Base-by-base conservation (phyloP, 64 coral and sea anemone genomes). In the Platygyra sinensis region DNA sequence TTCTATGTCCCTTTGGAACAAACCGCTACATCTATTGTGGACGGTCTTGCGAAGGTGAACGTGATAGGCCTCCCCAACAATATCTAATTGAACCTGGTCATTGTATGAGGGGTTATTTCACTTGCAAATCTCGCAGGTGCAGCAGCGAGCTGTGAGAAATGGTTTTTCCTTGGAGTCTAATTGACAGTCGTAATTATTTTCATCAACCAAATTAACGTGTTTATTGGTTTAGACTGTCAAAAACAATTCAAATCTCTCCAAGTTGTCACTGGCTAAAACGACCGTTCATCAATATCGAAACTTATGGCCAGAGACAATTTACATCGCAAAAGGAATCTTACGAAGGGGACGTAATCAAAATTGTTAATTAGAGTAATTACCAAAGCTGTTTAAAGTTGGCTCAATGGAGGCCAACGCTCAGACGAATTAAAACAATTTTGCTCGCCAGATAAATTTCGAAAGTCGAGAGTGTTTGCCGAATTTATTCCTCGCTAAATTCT, bases 161-260 rank as follows among this genome's bases (percentile, higher is more conserved):
- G 82, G 89, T 75, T 94, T 85, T 87, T 87, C 82, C 75, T 77
- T 76, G 82, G 72, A 76, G 93, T 51, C 81, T 94, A 91, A 94
- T 90, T 94, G 93, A 94, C 93, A 94, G 60, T 33, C 83, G 27
- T 91, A 94, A 94, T 94, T 81, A 94, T 94, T 94, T 91, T 83
- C 80, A 94, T 90, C 93, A 86, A 94, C 50, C 67, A 91, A 91
- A 94, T 94, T 90, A 94, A 91, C 76, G 93, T 94, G 83, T 91
- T 89, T 94, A 94, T 94, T 94, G 86, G 89, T 87, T 91, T 90
- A 94, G 93, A 79, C 18, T 89, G 80, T 87, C 74, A 75, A 71
- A 80, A 89, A 86, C 81, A 85, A 85, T 85, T 85, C 81, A 85
- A 72, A 85, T 85, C 63, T 85, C 81, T 85, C 81, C 81, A 85